These are phyloP conservation scores for Oophaga pumilio DNA, from an alignment of 2,113 vertebrate species.

Conservation along the genomic window DNA sequence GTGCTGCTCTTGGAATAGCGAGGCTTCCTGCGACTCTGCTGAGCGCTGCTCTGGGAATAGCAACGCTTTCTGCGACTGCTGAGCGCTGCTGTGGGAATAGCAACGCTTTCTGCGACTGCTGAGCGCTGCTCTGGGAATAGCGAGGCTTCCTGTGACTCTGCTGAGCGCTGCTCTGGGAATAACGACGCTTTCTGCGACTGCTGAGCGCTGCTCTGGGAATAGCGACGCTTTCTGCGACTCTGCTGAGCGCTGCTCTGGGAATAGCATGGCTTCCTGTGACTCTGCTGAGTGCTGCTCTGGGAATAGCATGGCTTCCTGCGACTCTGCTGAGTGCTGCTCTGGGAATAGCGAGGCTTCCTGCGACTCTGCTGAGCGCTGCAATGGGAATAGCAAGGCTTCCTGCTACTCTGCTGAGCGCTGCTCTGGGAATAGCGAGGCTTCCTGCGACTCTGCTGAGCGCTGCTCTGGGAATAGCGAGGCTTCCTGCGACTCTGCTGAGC, in stretches of 20 bases:
- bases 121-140: neutral
- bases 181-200: too few species aligned
- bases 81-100: neutral
- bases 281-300: slow-evolving; percentile 53
- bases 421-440: neutral
- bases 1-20: neutral
- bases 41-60: neutral
- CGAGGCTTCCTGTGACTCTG: slow-evolving; percentile 61
- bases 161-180: neutral
- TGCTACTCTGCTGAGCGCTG: slow-evolving; percentile 46
- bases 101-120: slow-evolving; percentile 61
- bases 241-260: slow-evolving; percentile 54
- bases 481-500: slow-evolving; percentile 61
- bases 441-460: slow-evolving; percentile 40
- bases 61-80: slow-evolving; percentile 61
- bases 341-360: too few species aligned
- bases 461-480: slow-evolving; percentile 45
- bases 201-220: slow-evolving; percentile 53
- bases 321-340: slow-evolving; percentile 52
- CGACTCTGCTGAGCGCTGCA: slow-evolving; percentile 51
- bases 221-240: too few species aligned
- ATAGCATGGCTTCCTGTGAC: too few species aligned
- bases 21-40: slow-evolving; percentile 61
- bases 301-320: too few species aligned
- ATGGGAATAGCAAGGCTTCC: too few species aligned